These are phyloP conservation scores for Chunga burmeisteri DNA, from an alignment of 2,113 vertebrate genomes.

Conservation along the genomic window DNA sequence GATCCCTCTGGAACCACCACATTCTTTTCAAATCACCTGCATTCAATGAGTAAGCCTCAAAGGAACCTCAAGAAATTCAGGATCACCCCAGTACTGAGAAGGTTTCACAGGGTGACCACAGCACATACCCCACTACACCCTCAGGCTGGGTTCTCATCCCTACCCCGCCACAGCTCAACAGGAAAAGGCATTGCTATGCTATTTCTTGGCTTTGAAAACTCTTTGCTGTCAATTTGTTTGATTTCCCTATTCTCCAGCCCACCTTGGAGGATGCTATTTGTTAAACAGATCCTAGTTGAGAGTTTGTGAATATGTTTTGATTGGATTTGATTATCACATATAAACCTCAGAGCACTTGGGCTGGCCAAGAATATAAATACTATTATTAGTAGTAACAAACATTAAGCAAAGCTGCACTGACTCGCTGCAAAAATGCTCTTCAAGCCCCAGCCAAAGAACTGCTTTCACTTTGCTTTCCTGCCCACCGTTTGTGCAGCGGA, in stretches of 20 bases:
- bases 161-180: rapidly evolving
- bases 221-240: not conserved
- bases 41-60: not conserved
- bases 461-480: not conserved
- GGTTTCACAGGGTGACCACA: not conserved
- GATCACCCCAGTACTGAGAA: not conserved
- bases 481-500: not conserved
- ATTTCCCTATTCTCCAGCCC: not conserved
- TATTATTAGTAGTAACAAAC: not conserved
- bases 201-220: not conserved
- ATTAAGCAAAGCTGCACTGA: not conserved
- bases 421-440: not conserved
- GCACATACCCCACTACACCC: rapidly evolving
- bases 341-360: not conserved
- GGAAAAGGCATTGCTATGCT: rapidly evolving
- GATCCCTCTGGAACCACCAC: not conserved
- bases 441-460: not conserved
- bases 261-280: not conserved
- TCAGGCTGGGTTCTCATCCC: not conserved
- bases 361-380: not conserved
- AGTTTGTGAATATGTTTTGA: not conserved
- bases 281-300: not conserved
- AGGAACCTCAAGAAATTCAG: not conserved
- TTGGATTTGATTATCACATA: not conserved
- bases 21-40: not conserved